phyloP scores from a whole-genome alignment of 2,888 invertebrate species.

The Lottia scabra region DNA sequence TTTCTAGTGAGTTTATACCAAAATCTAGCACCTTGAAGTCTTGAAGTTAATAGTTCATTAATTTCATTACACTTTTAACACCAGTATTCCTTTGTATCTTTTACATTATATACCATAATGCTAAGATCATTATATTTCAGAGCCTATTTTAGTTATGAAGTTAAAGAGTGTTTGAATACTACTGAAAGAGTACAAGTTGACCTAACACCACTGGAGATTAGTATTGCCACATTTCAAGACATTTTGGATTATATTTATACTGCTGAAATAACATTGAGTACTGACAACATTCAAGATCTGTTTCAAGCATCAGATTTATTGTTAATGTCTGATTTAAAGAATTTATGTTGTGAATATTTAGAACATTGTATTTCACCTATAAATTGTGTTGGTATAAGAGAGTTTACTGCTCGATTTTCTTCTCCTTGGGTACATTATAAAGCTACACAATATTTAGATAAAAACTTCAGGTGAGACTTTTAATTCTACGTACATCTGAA shows the following conservation, averaged over 20 bases:
- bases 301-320: constrained; percentile 59
- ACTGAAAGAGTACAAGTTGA: constrained; percentile 18
- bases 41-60: too few species aligned
- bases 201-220: constrained; percentile 39
- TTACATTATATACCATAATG: too few species aligned
- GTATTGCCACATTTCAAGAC: constrained; percentile 42
- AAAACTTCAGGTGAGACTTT: constrained; percentile 67
- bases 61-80: too few species aligned
- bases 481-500: background rate
- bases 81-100: too few species aligned
- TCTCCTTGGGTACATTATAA: constrained; percentile 54
- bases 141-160: constrained; percentile 33
- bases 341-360: constrained; percentile 57
- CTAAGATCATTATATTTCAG: constrained; percentile 15
- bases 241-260: constrained; percentile 62
- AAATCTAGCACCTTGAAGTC: too few species aligned
- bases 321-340: constrained; percentile 53
- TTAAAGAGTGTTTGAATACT: constrained; percentile 3
- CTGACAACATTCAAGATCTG: constrained; percentile 58
- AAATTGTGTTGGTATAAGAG: constrained; percentile 89
- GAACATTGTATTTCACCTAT: constrained; percentile 52
- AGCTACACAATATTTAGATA: constrained; percentile 61
- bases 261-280: constrained; percentile 45
- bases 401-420: constrained; percentile 80
- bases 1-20: too few species aligned